These are phyloP conservation scores for Halocynthia roretzi DNA, from an alignment of 23 tunicate species.

Conservation along the genomic window DNA sequence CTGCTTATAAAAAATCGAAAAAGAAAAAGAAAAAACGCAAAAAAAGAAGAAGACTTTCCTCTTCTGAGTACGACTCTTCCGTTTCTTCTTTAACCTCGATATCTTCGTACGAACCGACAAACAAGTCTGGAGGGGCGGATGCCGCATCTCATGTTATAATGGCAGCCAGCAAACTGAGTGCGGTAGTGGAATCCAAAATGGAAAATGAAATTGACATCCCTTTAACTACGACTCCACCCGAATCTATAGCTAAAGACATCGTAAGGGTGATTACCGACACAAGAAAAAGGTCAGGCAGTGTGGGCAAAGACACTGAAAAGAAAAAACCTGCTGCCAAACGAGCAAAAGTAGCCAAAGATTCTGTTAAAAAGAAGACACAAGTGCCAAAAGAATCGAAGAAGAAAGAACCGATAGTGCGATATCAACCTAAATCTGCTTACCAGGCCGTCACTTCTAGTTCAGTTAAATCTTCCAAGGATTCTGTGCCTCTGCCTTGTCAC, in stretches of 20 bases:
- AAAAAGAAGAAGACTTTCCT: constrained; percentile 17
- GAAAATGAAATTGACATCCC: no score
- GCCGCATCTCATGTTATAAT: no score
- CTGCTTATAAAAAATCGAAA: constrained; percentile 29
- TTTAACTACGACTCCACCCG: no score
- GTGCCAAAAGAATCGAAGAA: constrained; percentile 1
- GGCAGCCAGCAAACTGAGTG: no score
- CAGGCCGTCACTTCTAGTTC: constrained; percentile 11
- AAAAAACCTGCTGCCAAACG: constrained; percentile 14
- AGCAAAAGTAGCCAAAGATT: constrained; percentile 5
- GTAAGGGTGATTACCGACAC: background rate
- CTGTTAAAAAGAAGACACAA: constrained; percentile 16
- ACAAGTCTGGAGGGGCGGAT: background rate
- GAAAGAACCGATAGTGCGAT: constrained; percentile 13
- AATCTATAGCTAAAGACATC: no score
- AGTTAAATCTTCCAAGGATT: background rate
- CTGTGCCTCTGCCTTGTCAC: constrained; percentile 15
- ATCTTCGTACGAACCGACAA: constrained; percentile 4
- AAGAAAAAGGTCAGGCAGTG: constrained; percentile 22
- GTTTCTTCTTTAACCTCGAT: background rate
- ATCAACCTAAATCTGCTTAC: constrained; percentile 28
- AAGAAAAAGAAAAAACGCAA: constrained; percentile 40
- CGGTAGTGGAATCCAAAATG: no score
- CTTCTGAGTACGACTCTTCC: constrained; percentile 6
- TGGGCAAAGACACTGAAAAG: background rate